These are phyloP conservation scores for Megaceryle alcyon DNA, from an alignment of 2,797 vertebrate species.

Conservation along the genomic window DNA sequence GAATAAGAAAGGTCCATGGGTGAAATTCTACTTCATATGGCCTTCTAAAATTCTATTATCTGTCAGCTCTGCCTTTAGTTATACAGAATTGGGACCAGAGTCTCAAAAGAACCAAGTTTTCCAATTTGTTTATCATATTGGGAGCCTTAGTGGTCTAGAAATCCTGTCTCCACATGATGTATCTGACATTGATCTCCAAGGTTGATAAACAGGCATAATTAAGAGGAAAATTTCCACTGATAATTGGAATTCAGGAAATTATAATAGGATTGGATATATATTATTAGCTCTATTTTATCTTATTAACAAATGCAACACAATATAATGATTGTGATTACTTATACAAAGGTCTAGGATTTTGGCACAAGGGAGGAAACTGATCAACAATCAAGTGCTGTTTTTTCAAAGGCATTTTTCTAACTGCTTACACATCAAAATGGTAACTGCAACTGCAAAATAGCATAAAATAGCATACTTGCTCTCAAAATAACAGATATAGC, in stretches of 20 bases:
- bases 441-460: background rate
- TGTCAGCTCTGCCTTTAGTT: background rate
- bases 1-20: background rate
- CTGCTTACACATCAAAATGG: background rate
- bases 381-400: background rate
- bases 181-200: background rate
- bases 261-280: background rate
- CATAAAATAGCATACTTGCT: background rate
- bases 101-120: background rate
- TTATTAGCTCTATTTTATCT: background rate
- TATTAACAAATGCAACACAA: background rate
- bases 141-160: background rate
- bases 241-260: background rate
- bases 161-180: background rate
- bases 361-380: background rate
- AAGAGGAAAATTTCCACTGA: background rate
- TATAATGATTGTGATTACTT: background rate
- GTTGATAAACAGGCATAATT: background rate
- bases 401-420: constrained; percentile 23
- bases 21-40: background rate
- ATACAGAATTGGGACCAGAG: background rate
- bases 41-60: background rate
- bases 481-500: background rate
- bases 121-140: background rate
- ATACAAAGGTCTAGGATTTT: background rate